These are phyloP conservation scores for Protodeltote pygarga DNA, from an alignment of 2,888 invertebrate species.

Conservation along the genomic window DNA sequence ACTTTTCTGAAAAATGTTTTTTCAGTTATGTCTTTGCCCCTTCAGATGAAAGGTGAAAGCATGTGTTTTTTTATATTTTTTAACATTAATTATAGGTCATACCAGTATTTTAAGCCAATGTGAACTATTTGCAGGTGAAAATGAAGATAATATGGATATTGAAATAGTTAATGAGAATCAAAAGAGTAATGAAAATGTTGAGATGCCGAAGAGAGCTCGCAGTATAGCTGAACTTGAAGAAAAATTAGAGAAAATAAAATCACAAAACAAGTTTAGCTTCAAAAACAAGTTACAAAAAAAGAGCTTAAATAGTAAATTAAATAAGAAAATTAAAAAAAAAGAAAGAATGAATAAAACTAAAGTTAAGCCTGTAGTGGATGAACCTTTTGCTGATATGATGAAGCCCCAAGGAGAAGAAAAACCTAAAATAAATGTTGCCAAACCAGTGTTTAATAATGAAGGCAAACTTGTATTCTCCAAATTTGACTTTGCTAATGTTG, in stretches of 20 bases:
- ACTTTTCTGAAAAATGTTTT: slow-evolving; percentile 87
- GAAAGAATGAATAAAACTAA: slow-evolving; percentile 77
- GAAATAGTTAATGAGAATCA: slow-evolving; percentile 66
- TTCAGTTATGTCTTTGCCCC: slow-evolving; percentile 84
- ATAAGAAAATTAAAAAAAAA: slow-evolving; percentile 88
- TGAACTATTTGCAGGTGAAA: slow-evolving; percentile 60
- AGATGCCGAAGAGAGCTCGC: slow-evolving; percentile 82
- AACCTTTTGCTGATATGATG: slow-evolving; percentile 45
- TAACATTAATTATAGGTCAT: too few relatives aligned
- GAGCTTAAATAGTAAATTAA: slow-evolving; percentile 89
- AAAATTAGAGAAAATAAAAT: slow-evolving; percentile 88
- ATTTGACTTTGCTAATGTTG: slow-evolving; percentile 94
- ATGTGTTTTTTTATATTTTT: not conserved
- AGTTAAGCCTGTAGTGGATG: slow-evolving; percentile 60
- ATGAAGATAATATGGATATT: slow-evolving; percentile 72
- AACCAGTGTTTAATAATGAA: slow-evolving; percentile 93
- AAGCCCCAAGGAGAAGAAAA: slow-evolving; percentile 63
- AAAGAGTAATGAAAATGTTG: slow-evolving; percentile 60
- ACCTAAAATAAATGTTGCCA: slow-evolving; percentile 78
- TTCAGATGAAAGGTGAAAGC: slow-evolving; percentile 73
- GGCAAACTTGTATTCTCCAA: slow-evolving; percentile 97
- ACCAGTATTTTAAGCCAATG: not conserved
- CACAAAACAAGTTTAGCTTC: slow-evolving; percentile 87
- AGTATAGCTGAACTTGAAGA: slow-evolving; percentile 89
- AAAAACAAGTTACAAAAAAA: slow-evolving; percentile 90